A percentile compares a stretch with the other conserved stretches of the same genome.
phyloP scores from a whole-genome alignment of 2,888 invertebrate genomes.

The Tenthredo scrophulariae region DNA sequence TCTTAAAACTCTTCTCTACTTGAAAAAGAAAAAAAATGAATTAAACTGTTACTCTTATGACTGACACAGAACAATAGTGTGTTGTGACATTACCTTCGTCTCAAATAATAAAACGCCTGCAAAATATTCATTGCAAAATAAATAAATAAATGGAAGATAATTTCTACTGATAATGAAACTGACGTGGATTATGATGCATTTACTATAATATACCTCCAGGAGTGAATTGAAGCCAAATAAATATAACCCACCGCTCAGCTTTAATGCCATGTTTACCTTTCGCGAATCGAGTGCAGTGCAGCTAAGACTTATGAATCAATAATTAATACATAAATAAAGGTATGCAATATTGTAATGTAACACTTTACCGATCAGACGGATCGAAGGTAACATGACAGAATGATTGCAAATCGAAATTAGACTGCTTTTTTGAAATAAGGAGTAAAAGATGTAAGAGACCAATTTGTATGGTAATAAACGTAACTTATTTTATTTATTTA shows the following conservation, averaged over 20 bases:
- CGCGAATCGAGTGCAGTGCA: background rate
- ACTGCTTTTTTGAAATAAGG: conserved; percentile 34
- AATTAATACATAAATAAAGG: conserved; percentile 10
- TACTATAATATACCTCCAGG: conserved; percentile 7
- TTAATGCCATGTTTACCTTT: conserved; percentile 21
- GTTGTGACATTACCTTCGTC: background rate
- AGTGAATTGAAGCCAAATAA: conserved; percentile 47
- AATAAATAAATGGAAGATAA: conserved; percentile 9
- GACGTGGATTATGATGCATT: conserved; percentile 23
- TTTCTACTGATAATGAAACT: conserved; percentile 30
- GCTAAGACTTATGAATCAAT: background rate
- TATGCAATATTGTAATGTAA: background rate
- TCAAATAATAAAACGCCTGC: conserved; percentile 20
- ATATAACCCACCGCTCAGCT: conserved; percentile 40
- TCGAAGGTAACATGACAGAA: background rate
- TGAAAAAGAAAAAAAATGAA: background rate
- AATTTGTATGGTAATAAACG: conserved; percentile 46
- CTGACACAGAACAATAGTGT: conserved; percentile 15
- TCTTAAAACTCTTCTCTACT: conserved; percentile 4
- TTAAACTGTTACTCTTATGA: background rate
- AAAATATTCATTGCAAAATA: conserved; percentile 31
- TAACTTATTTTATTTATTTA: conserved; percentile 51
- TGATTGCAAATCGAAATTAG: conserved; percentile 12
- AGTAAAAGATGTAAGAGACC: conserved; percentile 29
- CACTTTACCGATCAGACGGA: conserved; percentile 1